Conservation (phyloP, 2,888 invertebrate species). For the Argyresthia goedartella region DNA sequence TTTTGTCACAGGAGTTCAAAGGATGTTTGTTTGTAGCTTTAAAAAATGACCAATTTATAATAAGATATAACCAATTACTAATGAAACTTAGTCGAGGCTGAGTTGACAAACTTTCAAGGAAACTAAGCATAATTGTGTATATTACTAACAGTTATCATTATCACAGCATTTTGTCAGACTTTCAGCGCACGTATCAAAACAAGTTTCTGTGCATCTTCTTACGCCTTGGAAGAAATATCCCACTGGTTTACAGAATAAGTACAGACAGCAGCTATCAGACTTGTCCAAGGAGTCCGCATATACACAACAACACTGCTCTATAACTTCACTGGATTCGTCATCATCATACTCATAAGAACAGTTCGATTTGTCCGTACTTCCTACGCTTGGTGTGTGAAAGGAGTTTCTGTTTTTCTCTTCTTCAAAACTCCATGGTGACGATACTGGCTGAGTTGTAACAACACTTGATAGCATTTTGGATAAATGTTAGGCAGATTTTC, state of each 20-base stretch:
- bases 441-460: too few relatives aligned
- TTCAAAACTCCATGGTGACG: too few relatives aligned
- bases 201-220: constrained; percentile 8
- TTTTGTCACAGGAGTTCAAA: too few relatives aligned
- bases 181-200: constrained; percentile 9
- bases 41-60: neutral
- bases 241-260: neutral
- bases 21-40: neutral
- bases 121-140: neutral
- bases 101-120: neutral
- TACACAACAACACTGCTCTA: neutral
- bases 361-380: too few relatives aligned
- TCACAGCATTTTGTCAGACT: constrained; percentile 10
- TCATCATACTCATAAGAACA: too few relatives aligned
- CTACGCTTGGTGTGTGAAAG: too few relatives aligned
- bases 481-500: too few relatives aligned
- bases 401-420: too few relatives aligned
- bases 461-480: too few relatives aligned
- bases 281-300: neutral
- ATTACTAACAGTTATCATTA: constrained; percentile 2
- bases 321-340: too few relatives aligned
- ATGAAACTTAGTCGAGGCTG: neutral
- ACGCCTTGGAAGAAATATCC: neutral
- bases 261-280: neutral
- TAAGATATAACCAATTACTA: neutral